phyloP scores from a whole-genome alignment of 2,888 invertebrate species.

The Minunthozetes semirufus region DNA sequence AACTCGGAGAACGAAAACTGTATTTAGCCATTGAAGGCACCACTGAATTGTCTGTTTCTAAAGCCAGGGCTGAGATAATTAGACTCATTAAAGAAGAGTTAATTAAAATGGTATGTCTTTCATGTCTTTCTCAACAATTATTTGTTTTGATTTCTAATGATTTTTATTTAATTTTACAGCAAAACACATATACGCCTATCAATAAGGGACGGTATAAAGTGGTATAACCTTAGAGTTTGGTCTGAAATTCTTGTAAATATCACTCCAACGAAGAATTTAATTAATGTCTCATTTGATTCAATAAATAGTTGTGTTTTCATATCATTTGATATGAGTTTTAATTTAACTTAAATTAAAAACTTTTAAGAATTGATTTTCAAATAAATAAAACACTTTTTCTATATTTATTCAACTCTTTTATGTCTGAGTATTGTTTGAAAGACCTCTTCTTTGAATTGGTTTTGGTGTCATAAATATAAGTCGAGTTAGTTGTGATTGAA shows the following conservation, averaged over 20 bases:
- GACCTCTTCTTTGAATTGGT: background rate
- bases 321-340: no score
- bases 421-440: background rate
- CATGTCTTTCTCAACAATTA: background rate
- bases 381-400: no score
- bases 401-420: no score
- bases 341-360: no score
- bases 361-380: no score
- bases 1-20: slow-evolving; percentile 87
- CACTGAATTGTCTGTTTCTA: slow-evolving; percentile 87
- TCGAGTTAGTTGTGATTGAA: slow-evolving; percentile 80
- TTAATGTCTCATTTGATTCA: no score
- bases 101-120: slow-evolving; percentile 59
- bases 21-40: slow-evolving; percentile 98
- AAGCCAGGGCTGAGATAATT: slow-evolving; percentile 94
- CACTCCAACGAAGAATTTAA: background rate
- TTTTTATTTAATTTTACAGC: slow-evolving; percentile 45
- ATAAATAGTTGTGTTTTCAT: no score
- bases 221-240: slow-evolving; percentile 54
- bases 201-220: slow-evolving; percentile 94
- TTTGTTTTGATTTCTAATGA: slow-evolving; percentile 33
- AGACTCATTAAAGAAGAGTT: slow-evolving; percentile 96
- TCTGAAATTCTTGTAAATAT: background rate
- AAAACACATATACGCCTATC: slow-evolving; percentile 52
- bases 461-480: background rate